Evolutionary conservation across 2,888 invertebrate species (phyloP).

Genomic region (Rugalucina vietnamica): DNA sequence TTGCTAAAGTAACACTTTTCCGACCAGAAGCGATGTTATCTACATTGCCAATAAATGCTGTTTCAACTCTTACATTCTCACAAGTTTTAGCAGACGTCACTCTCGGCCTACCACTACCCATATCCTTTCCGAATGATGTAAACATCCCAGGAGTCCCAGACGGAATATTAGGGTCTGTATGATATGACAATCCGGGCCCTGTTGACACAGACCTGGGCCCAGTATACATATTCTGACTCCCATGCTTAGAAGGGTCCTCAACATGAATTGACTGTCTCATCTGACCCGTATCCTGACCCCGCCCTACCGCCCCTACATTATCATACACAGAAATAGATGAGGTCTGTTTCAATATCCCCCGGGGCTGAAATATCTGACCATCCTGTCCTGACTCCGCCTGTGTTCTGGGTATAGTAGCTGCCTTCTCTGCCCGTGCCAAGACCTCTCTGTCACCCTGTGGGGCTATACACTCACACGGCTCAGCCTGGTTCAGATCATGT

Average conservation of each 20-base stretch:
- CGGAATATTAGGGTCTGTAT: constrained; percentile 23
- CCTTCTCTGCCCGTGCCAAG: constrained; percentile 61
- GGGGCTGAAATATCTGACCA: constrained; percentile 59
- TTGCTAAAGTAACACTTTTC: constrained; percentile 64
- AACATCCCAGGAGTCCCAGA: constrained; percentile 27
- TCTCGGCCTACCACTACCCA: neutral
- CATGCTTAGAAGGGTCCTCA: neutral
- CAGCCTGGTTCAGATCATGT: constrained; percentile 68
- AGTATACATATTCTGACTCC: constrained; percentile 23
- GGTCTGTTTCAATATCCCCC: constrained; percentile 70
- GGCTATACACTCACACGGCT: constrained; percentile 62
- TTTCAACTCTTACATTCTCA: constrained; percentile 70
- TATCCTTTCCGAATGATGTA: constrained; percentile 49
- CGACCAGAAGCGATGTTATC: constrained; percentile 47
- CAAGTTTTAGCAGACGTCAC: constrained; percentile 47
- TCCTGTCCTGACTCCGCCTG: constrained; percentile 64
- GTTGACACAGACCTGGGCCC: constrained; percentile 55
- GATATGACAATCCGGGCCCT: constrained; percentile 47
- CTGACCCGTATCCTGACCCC: neutral
- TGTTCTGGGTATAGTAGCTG: constrained; percentile 74
- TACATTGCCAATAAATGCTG: constrained; percentile 69
- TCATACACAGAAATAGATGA: constrained; percentile 72
- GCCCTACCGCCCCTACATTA: neutral
- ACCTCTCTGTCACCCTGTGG: constrained; percentile 83
- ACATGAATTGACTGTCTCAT: neutral